Evolutionary conservation across 2,113 vertebrate species (phyloP).

Genomic region (Anoura caudifer): DNA sequence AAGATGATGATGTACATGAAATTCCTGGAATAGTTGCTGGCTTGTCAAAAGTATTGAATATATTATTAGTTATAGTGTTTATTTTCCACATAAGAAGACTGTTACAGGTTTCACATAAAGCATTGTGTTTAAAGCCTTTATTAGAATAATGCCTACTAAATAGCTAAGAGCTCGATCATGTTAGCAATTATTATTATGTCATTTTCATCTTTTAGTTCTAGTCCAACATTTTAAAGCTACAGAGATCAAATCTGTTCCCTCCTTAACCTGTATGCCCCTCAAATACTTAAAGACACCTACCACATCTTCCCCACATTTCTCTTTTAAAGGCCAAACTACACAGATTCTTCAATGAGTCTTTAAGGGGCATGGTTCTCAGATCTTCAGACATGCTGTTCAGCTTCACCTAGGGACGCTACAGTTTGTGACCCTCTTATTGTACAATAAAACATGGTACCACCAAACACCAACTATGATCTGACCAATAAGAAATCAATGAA

Average conservation of each 20-base stretch:
- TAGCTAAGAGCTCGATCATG: background rate
- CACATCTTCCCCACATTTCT: background rate
- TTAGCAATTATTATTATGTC: background rate
- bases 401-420: background rate
- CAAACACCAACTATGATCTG: background rate
- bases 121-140: background rate
- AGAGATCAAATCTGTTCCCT: background rate
- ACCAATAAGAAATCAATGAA: background rate
- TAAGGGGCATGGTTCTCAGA: background rate
- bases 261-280: background rate
- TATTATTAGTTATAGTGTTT: background rate
- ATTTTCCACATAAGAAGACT: background rate
- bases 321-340: background rate
- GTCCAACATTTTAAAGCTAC: background rate
- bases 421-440: background rate
- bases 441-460: background rate
- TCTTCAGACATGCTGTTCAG: background rate
- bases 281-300: background rate
- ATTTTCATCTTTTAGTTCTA: background rate
- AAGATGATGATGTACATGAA: background rate
- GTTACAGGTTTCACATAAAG: background rate
- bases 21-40: background rate
- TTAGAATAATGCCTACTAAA: background rate
- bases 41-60: background rate
- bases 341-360: background rate